Conservation (phyloP, 1,140 invertebrate species). For the Drosophila takahashii region DNA sequence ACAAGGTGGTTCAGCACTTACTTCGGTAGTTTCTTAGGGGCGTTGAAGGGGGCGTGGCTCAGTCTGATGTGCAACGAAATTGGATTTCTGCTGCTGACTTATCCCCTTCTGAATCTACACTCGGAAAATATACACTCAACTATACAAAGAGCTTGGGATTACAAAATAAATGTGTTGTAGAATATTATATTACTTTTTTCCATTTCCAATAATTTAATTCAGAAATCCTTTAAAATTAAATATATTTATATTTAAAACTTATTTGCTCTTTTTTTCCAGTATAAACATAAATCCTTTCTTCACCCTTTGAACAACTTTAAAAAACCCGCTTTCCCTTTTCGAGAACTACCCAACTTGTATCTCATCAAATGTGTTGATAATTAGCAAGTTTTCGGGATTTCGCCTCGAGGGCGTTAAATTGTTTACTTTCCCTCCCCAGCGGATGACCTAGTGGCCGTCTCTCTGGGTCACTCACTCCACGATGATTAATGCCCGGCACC, state of each 20-base stretch:
- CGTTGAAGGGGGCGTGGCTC: constrained; percentile 78
- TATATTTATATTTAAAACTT: too few relatives aligned
- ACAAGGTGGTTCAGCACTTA: constrained; percentile 38
- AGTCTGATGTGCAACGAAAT: constrained; percentile 83
- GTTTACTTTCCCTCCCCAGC: constrained; percentile 45
- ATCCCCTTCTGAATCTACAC: constrained; percentile 9
- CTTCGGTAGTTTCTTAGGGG: constrained; percentile 74
- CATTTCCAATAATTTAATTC: too few relatives aligned
- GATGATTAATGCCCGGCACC: constrained; percentile 71
- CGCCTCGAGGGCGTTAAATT: constrained; percentile 50
- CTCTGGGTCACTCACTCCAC: constrained; percentile 58
- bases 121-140: not conserved
- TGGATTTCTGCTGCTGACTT: constrained; percentile 62
- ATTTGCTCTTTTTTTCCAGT: constrained; percentile 14
- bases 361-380: constrained; percentile 74
- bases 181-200: too few relatives aligned
- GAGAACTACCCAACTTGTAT: constrained; percentile 6
- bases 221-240: too few relatives aligned
- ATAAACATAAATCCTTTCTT: constrained; percentile 13
- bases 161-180: not conserved
- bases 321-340: constrained; percentile 4
- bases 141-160: too few relatives aligned
- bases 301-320: not conserved
- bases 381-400: constrained; percentile 59
- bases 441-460: constrained; percentile 58